Conservation (phyloP, 2,113 vertebrate genomes). For the Helogale parvula region DNA sequence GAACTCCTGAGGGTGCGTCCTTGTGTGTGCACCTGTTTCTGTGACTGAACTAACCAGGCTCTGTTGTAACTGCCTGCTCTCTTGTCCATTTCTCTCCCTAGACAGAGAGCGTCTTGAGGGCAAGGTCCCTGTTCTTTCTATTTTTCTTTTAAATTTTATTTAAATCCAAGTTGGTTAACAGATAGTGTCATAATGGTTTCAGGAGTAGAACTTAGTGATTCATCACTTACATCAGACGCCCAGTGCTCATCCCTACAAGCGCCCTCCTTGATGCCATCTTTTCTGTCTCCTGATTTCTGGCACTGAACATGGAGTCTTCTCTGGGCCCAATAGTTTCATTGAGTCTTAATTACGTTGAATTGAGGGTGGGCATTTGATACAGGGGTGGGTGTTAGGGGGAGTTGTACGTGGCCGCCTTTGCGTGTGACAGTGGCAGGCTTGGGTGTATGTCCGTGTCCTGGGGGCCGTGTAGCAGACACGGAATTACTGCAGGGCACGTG, state of each 20-base stretch:
- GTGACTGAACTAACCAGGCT: too few species aligned
- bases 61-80: neutral
- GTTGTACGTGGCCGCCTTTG: neutral
- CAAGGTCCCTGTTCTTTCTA: neutral
- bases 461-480: neutral
- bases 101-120: neutral
- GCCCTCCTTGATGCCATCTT: neutral
- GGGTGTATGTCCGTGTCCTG: too few species aligned
- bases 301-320: neutral
- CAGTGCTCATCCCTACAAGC: too few species aligned
- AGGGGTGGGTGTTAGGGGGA: neutral
- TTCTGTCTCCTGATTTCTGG: neutral
- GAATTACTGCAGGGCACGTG: neutral
- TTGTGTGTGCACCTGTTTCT: neutral
- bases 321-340: neutral
- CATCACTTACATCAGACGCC: too few species aligned
- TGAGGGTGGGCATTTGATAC: neutral
- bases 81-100: neutral
- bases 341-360: constrained; percentile 35
- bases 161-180: too few species aligned
- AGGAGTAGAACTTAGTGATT: too few species aligned
- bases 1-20: too few species aligned
- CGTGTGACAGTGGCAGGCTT: neutral
- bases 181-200: too few species aligned
- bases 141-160: too few species aligned